phyloP scores from a whole-genome alignment of 2,888 invertebrate genomes.

The Dyspetes luteomarginatus region DNA sequence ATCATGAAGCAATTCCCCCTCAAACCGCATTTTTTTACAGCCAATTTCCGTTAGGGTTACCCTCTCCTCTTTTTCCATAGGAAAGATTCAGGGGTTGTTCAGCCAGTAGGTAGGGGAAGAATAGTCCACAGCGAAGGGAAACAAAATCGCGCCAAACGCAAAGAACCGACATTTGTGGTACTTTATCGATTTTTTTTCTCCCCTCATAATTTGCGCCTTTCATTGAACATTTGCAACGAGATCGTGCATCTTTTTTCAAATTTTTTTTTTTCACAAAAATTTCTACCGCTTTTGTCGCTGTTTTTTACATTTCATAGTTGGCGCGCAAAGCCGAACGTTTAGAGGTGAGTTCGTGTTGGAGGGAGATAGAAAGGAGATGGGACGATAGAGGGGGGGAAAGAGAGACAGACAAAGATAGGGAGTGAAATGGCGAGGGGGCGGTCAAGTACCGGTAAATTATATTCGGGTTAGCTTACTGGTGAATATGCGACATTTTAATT shows the following conservation, averaged over 20 bases:
- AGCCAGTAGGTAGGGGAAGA: slow-evolving; percentile 4
- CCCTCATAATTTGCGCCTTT: neutral
- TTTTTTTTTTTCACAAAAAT: neutral
- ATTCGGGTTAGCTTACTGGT: slow-evolving; percentile 54
- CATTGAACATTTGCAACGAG: neutral
- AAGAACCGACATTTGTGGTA: slow-evolving; percentile 22
- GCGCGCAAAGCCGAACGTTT: slow-evolving; percentile 64
- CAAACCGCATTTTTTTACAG: slow-evolving; percentile 46
- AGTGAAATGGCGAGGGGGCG: slow-evolving; percentile 31
- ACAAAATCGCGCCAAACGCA: slow-evolving; percentile 72
- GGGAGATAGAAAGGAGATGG: slow-evolving; percentile 8
- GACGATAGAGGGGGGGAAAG: neutral
- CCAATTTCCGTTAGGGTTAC: slow-evolving; percentile 62
- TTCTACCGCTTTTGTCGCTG: neutral
- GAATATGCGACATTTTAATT: slow-evolving; percentile 39
- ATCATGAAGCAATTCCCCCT: slow-evolving; percentile 36
- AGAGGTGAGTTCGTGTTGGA: slow-evolving; percentile 13
- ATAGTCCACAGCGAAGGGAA: slow-evolving; percentile 41
- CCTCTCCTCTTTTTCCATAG: slow-evolving; percentile 44
- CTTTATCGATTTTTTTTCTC: slow-evolving; percentile 44
- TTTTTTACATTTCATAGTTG: slow-evolving; percentile 60
- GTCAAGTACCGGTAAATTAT: slow-evolving; percentile 54
- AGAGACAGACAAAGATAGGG: slow-evolving; percentile 15
- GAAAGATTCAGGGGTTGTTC: slow-evolving; percentile 39
- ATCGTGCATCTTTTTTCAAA: too few relatives aligned